These are phyloP conservation scores for Bedellia somnulentella DNA, from an alignment of 2,888 invertebrate species.

Conservation along the genomic window DNA sequence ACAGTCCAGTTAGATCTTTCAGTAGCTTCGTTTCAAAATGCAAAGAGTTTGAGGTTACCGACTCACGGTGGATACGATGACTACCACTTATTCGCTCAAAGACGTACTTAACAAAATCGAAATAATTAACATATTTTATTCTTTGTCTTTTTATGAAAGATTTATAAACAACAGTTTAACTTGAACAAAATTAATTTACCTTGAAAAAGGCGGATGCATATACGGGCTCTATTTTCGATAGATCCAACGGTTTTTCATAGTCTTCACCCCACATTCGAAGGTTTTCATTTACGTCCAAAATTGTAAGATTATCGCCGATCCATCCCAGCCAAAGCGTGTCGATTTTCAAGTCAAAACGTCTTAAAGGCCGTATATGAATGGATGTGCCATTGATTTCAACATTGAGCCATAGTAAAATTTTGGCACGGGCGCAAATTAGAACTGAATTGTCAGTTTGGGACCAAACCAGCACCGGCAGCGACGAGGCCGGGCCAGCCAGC, in stretches of 20 bases:
- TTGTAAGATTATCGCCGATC: conserved; percentile 79
- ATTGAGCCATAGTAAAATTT: conserved; percentile 84
- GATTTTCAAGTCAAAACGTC: conserved; percentile 67
- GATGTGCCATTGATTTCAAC: conserved; percentile 47
- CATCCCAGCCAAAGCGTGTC: conserved; percentile 71
- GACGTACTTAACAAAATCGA: no score
- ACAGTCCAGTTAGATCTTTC: no score
- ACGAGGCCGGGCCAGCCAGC: conserved; percentile 72
- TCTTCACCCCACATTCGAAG: conserved; percentile 88
- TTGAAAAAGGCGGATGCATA: conserved; percentile 88
- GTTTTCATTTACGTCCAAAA: conserved; percentile 84
- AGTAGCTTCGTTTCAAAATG: no score
- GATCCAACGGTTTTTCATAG: conserved; percentile 81
- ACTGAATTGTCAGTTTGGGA: conserved; percentile 74
- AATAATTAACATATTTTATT: no score
- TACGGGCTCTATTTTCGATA: conserved; percentile 78
- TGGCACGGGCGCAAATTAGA: conserved; percentile 85
- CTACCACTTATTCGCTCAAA: no score
- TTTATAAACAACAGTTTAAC: no score
- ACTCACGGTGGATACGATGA: no score
- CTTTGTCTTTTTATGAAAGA: no score
- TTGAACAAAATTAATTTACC: no score
- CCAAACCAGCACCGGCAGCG: conserved; percentile 91
- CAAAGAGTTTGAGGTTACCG: no score
- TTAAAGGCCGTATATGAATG: conserved; percentile 63